Percentiles rank a stretch among this genome's conserved stretches.
Conservation (phyloP, 2,888 invertebrate species). For the Tetanocera ferruginea region DNA sequence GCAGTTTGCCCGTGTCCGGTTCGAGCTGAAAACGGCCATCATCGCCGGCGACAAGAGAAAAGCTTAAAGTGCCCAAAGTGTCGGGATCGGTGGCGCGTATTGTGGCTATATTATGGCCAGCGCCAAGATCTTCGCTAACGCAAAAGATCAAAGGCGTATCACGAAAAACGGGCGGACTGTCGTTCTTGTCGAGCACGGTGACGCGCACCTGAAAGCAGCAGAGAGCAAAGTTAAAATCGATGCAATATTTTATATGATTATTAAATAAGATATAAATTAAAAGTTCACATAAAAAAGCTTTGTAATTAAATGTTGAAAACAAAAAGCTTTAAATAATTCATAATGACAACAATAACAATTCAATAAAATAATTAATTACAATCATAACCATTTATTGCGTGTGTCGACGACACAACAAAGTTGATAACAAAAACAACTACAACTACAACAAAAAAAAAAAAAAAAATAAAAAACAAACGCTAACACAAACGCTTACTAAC, state of each 20-base stretch:
- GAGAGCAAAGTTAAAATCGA: neutral
- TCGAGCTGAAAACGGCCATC: constrained; percentile 81
- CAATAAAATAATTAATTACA: constrained; percentile 44
- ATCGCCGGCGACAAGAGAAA: constrained; percentile 78
- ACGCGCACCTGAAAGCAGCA: constrained; percentile 80
- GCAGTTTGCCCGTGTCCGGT: constrained; percentile 78
- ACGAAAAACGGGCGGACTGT: constrained; percentile 92
- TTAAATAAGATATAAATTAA: neutral
- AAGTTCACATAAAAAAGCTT: neutral
- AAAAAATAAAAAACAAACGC: constrained; percentile 34
- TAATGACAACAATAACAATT: constrained; percentile 22
- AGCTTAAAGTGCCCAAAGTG: constrained; percentile 82
- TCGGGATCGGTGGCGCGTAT: constrained; percentile 89
- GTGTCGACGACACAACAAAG: constrained; percentile 31
- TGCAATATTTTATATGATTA: neutral
- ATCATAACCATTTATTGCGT: constrained; percentile 44
- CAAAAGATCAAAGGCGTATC: constrained; percentile 80
- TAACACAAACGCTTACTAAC: too few relatives aligned
- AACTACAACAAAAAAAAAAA: neutral
- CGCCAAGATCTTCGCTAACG: constrained; percentile 88
- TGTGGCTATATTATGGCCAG: constrained; percentile 83
- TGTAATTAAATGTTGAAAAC: neutral
- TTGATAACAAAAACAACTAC: constrained; percentile 4
- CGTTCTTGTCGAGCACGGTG: constrained; percentile 90
- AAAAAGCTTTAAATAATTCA: neutral